Evolutionary conservation across 2,113 vertebrate genomes (phyloP).

Genomic region (Perca flavescens): DNA sequence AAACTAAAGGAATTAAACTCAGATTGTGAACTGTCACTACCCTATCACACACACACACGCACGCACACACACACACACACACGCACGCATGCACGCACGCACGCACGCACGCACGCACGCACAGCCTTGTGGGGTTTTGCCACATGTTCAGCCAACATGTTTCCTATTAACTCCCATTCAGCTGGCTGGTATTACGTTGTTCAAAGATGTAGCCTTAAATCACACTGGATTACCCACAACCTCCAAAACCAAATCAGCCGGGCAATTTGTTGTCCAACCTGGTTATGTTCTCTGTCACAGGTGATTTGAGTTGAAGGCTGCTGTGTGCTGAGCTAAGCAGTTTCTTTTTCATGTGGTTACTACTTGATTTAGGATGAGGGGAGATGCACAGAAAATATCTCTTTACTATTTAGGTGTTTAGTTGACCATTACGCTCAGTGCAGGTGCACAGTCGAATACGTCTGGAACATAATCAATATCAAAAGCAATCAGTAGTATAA

Average conservation of each 20-base stretch:
- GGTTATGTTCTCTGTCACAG: constrained; percentile 65
- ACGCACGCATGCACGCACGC: constrained; percentile 18
- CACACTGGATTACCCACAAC: constrained; percentile 70
- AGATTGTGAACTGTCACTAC: constrained; percentile 33
- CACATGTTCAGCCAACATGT: constrained; percentile 58
- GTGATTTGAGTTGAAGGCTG: constrained; percentile 69
- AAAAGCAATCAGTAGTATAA: not conserved
- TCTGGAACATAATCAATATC: not conserved
- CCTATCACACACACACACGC: constrained; percentile 1
- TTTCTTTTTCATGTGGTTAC: constrained; percentile 14
- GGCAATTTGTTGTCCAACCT: constrained; percentile 65
- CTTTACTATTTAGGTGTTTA: not conserved
- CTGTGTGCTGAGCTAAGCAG: constrained; percentile 16
- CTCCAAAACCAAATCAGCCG: constrained; percentile 62
- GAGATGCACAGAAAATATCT: constrained; percentile 13
- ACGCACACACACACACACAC: constrained; percentile 4
- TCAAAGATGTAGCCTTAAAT: constrained; percentile 75
- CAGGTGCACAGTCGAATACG: not conserved
- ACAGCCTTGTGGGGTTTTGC: constrained; percentile 13
- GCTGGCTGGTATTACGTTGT: constrained; percentile 66
- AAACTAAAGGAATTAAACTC: constrained; percentile 41
- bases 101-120: constrained; percentile 32
- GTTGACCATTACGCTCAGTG: not conserved
- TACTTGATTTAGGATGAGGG: not conserved
- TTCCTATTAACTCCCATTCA: constrained; percentile 78